Evolutionary conservation across 2,113 vertebrate genomes (phyloP).

Genomic region (Xenopus tropicalis): DNA sequence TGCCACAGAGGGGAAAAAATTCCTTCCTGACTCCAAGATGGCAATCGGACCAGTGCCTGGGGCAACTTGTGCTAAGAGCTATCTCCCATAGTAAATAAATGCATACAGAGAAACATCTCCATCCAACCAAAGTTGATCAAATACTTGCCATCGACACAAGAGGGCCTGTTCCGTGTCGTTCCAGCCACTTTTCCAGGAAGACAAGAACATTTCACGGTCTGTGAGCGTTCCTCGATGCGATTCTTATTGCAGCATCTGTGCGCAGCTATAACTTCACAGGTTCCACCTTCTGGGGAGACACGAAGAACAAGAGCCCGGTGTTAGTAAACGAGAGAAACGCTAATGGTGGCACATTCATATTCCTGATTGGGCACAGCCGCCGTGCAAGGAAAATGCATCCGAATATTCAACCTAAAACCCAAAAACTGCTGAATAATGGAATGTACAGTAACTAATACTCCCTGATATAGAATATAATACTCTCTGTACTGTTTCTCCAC

Average conservation of each 20-base stretch:
- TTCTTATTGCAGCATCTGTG: conserved; percentile 99
- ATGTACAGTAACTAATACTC: not conserved
- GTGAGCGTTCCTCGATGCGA: conserved; percentile 96
- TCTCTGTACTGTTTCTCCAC: not conserved
- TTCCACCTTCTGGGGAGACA: conserved; percentile 88
- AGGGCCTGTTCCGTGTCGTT: conserved; percentile 96
- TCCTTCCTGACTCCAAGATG: too few species aligned
- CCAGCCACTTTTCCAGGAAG: conserved; percentile 98
- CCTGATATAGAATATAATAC: not conserved
- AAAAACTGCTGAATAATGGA: conserved; percentile 4
- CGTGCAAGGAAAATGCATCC: not conserved
- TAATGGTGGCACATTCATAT: too few species aligned
- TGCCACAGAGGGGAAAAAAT: too few species aligned
- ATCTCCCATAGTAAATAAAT: too few species aligned
- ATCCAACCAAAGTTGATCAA: not conserved
- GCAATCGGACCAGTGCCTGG: too few species aligned
- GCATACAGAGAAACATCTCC: too few species aligned
- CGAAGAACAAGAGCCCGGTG: conserved; percentile 52
- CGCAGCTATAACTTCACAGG: conserved; percentile 96
- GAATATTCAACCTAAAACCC: not conserved
- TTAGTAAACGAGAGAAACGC: conserved; percentile 47
- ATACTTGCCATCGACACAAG: conserved; percentile 93
- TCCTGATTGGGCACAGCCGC: too few species aligned
- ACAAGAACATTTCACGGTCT: conserved; percentile 98
- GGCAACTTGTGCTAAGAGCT: too few species aligned